A percentile compares a stretch with the other conserved stretches of the same genome.
phyloP scores from a whole-genome alignment of 2,797 vertebrate genomes.

The Vespertilio murinus region DNA sequence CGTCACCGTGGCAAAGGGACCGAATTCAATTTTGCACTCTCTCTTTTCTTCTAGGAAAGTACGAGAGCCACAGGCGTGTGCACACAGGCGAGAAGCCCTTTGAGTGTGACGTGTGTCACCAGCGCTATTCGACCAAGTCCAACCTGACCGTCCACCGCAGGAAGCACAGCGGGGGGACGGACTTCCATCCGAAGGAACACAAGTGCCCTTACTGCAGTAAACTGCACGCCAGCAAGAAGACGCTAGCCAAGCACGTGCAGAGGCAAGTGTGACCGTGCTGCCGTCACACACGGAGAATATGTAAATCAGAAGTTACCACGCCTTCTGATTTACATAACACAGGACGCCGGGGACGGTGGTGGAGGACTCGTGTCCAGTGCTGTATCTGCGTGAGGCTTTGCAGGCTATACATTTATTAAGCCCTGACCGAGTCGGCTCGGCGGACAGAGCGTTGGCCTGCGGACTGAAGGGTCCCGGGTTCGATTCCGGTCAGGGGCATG shows the following conservation, averaged over 20 bases:
- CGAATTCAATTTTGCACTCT: conserved; percentile 15
- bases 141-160: conserved; percentile 98
- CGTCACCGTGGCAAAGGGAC: background rate
- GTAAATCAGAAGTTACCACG: too few species aligned
- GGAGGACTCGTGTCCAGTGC: background rate
- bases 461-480: too few species aligned
- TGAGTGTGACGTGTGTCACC: conserved; percentile 97
- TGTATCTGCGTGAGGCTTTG: background rate
- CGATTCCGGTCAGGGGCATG: too few species aligned
- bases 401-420: background rate
- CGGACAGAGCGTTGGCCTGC: too few species aligned
- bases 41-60: conserved; percentile 89
- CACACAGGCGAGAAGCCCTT: conserved; percentile 99
- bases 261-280: conserved; percentile 86
- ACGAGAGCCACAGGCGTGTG: conserved; percentile 96
- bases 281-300: fast-evolving
- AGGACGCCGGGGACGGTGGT: background rate
- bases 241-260: conserved; percentile 93
- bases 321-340: background rate
- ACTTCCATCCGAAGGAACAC: conserved; percentile 95
- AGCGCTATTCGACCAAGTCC: conserved; percentile 98
- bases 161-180: conserved; percentile 90
- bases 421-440: too few species aligned
- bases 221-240: conserved; percentile 97
- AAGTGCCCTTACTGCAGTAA: conserved; percentile 97